These are phyloP conservation scores for Heterohyrax brucei DNA, from an alignment of 2,797 vertebrate genomes.

Conservation along the genomic window DNA sequence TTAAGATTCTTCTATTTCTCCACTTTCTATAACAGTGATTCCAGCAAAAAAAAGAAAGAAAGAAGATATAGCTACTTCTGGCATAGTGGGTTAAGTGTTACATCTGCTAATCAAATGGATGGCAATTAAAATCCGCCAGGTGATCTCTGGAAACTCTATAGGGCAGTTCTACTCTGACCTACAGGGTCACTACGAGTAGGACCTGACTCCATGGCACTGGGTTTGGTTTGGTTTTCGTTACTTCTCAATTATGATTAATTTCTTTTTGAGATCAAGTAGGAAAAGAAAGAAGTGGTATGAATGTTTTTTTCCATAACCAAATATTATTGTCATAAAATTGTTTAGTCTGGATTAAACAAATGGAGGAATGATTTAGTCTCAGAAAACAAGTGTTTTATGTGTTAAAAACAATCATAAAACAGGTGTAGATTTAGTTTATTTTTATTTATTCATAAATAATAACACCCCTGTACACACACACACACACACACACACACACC, in stretches of 20 bases:
- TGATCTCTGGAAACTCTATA: too few relatives aligned
- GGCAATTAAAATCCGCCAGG: too few relatives aligned
- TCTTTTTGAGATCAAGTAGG: not conserved
- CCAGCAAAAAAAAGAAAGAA: not conserved
- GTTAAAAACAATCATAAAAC: not conserved
- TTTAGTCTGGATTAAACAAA: not conserved
- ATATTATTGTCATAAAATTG: conserved; percentile 6
- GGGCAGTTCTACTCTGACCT: too few relatives aligned
- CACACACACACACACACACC: not conserved
- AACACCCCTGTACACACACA: not conserved
- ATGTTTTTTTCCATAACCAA: not conserved
- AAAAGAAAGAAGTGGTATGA: not conserved
- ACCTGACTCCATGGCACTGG: too few relatives aligned
- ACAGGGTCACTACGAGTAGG: too few relatives aligned
- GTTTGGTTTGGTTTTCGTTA: too few relatives aligned
- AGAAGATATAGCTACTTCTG: not conserved
- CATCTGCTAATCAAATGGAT: too few relatives aligned
- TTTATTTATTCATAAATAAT: not conserved
- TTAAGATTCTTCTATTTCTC: not conserved
- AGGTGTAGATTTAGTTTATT: not conserved
- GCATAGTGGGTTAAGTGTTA: too few relatives aligned
- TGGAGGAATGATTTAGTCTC: not conserved
- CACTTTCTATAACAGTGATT: not conserved
- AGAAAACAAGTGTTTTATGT: not conserved
- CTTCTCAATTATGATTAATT: not conserved